phyloP scores from a whole-genome alignment of 2,888 invertebrate species.

The Ellobium chinense region DNA sequence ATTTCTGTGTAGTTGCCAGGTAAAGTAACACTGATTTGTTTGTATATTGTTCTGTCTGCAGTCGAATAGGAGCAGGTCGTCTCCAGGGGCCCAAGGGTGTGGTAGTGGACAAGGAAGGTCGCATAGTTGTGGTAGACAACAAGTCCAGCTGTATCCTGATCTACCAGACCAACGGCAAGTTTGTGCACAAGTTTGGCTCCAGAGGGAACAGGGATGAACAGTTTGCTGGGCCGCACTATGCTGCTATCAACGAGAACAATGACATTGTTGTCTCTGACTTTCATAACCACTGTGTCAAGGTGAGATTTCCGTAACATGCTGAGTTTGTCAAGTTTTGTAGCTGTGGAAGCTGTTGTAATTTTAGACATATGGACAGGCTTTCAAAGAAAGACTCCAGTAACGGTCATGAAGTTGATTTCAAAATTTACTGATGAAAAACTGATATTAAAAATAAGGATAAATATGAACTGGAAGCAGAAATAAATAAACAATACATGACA shows the following conservation, averaged over 20 bases:
- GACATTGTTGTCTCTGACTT: constrained; percentile 81
- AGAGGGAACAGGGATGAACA: constrained; percentile 80
- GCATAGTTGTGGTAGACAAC: constrained; percentile 81
- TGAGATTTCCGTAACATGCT: too few relatives aligned
- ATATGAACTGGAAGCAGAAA: too few relatives aligned
- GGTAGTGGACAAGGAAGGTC: constrained; percentile 79
- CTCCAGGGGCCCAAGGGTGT: constrained; percentile 79
- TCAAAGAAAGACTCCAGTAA: too few relatives aligned
- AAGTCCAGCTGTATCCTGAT: constrained; percentile 80
- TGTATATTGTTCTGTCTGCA: neutral
- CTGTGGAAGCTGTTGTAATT: too few relatives aligned
- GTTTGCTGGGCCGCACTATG: constrained; percentile 82
- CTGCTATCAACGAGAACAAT: constrained; percentile 80
- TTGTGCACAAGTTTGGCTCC: constrained; percentile 79
- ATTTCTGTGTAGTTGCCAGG: too few relatives aligned
- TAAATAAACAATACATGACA: too few relatives aligned
- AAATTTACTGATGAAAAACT: too few relatives aligned
- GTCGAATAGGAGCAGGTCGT: constrained; percentile 46
- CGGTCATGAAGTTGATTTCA: too few relatives aligned
- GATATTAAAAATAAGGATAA: too few relatives aligned
- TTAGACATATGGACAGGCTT: too few relatives aligned
- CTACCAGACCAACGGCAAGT: constrained; percentile 80
- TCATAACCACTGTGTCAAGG: constrained; percentile 81
- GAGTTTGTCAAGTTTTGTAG: too few relatives aligned
- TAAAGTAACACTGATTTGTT: neutral